Base-by-base conservation (phyloP, 2,888 invertebrate species). In the Platycnemis pennipes region DNA sequence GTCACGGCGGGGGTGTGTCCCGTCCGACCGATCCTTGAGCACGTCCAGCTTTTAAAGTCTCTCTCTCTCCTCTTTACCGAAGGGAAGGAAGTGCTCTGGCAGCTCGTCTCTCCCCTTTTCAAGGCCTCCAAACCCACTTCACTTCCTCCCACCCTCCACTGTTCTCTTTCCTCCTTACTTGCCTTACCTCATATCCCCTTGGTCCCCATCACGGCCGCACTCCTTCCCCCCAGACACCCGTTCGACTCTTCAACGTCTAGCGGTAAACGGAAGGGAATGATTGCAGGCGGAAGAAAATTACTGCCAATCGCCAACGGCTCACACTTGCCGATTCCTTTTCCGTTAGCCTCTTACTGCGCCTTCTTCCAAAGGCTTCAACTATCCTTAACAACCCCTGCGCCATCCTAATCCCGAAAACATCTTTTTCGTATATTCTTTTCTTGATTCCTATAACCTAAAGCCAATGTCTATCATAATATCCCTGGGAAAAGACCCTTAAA, bases 31-130 rank as follows among this genome's bases (percentile, higher is more conserved):
- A 91, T 91, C 44, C 91, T 91, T 91, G 91, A 91, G 91, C 91
- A 91, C 91, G 91, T 91, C 91, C 91, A 91, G 91, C 91, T 91
- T 91, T 91, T 91, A 91, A 91, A 63, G 91, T 91, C 91, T 77
- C 77, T 77, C 77, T 77, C 77, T 77, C 37, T 91, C 53, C 91
- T 45, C 63, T 63, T 46, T 87, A 87, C 87, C 87, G 45, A 45
- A 46, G 87, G 87, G 53, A 56, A 89, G 89, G 89, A 89, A 91
- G 91, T 91, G 63, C 91, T 63, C 89, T 89, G 3, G 44, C 63
- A 19, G 44, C 56, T 53, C 56, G 26, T 87, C 87, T 46, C 86
- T 19, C 42, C 42, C 44, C 11, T 46, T 46, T 87, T 87, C 87
- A 87, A 87, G 46, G 46, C 87, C 86, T 86, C 16, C 45, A 26